Evolutionary conservation across 2,113 vertebrate species (phyloP).

Genomic region (Vanacampus margaritifer): DNA sequence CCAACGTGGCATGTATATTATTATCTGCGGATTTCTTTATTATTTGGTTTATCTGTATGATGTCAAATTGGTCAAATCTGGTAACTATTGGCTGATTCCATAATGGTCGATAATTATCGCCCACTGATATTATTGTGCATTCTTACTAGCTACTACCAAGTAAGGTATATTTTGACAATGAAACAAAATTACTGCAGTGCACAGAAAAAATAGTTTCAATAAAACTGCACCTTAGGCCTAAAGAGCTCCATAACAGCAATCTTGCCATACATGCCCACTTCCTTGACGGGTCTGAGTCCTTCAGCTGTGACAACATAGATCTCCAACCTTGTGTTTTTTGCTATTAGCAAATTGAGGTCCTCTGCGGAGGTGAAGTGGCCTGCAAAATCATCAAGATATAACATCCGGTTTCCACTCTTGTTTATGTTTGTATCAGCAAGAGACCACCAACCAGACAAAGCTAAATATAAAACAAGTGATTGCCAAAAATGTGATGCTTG

Average conservation of each 20-base stretch:
- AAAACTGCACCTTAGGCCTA: constrained; percentile 85
- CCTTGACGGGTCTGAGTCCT: constrained; percentile 96
- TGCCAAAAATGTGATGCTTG: background rate
- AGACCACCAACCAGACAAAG: background rate
- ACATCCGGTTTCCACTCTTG: background rate
- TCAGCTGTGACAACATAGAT: constrained; percentile 96
- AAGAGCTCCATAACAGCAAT: constrained; percentile 98
- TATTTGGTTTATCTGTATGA: no score
- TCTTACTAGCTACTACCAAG: no score
- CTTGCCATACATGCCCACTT: constrained; percentile 98
- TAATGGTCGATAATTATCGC: no score
- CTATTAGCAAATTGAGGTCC: constrained; percentile 94
- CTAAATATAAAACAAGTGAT: background rate
- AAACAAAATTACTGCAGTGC: background rate
- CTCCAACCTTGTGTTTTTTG: constrained; percentile 96
- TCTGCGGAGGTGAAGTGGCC: constrained; percentile 96
- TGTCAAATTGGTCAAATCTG: no score
- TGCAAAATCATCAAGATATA: constrained; percentile 40
- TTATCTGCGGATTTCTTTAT: no score
- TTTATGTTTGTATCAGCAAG: no score
- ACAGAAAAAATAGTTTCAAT: background rate
- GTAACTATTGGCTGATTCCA: no score
- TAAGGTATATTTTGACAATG: background rate
- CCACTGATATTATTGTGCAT: no score
- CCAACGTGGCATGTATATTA: no score